These are phyloP conservation scores for Manis pentadactyla DNA, from an alignment of 2,797 vertebrate genomes.

Conservation along the genomic window DNA sequence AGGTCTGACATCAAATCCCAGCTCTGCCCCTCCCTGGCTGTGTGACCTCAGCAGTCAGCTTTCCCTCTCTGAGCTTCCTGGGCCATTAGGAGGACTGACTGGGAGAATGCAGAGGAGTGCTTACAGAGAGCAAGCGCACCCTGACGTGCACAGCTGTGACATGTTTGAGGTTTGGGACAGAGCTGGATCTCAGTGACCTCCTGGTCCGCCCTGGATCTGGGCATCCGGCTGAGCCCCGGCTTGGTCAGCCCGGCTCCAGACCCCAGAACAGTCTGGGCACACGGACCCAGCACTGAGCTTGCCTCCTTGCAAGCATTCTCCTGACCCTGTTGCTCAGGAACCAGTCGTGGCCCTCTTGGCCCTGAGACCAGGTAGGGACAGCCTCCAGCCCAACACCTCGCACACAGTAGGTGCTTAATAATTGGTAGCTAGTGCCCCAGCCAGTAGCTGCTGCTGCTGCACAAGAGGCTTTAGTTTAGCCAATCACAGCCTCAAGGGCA, in stretches of 20 bases:
- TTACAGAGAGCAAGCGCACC: not conserved
- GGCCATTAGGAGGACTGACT: not conserved
- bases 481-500: rapidly evolving
- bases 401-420: not conserved
- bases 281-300: rapidly evolving
- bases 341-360: not conserved
- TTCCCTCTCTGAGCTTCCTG: not conserved
- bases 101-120: rapidly evolving
- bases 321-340: not conserved
- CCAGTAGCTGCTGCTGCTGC: rapidly evolving
- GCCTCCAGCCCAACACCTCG: rapidly evolving
- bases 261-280: not conserved
- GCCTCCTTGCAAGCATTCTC: not conserved
- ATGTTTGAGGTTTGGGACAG: not conserved
- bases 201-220: not conserved
- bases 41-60: not conserved
- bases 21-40: not conserved
- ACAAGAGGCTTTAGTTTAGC: not conserved
- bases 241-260: not conserved
- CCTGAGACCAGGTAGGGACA: rapidly evolving
- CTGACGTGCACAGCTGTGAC: no score
- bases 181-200: not conserved
- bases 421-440: rapidly evolving
- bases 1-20: not conserved
- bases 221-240: not conserved